Evolutionary conservation across 2,888 invertebrate species (phyloP), one percentile per base, ranked within the genome.

Genomic region (Adelognathus sp.): DNA sequence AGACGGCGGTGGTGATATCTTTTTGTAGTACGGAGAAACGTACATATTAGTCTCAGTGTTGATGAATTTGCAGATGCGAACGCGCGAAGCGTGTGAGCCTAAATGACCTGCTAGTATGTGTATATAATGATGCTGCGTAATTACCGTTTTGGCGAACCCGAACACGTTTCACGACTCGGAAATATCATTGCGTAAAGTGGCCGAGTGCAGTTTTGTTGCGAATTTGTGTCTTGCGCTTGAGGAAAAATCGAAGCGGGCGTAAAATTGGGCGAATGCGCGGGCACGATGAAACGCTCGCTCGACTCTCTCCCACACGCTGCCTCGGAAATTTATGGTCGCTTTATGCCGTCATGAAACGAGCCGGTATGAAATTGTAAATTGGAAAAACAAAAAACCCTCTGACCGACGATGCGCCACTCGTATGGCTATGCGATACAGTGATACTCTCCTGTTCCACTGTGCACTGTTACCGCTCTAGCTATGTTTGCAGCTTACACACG

Each of bases 361-460:
- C 67, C 52, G 78, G 75, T 56, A 82, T 78, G 79, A 84, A 86
- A 85, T 84, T 80, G 83, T 79, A 83, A 85, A 83, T 83, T 81
- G 82, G 73, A 80, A 78, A 81, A 81, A 82, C n/a, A 74, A 76
- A 61, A 60, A 41, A 39, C 61, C 69, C 67, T 66, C 69, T 71
- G 50, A 61, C 73, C 69, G 31, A 56, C 74, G 52, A 60, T 79
- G 60, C 56, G 14, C 36, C 44, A 31, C 24, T 29, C 5, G 33
- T 39, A 54, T 7, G 44, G 41, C 21, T 21, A 21, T 44, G 29
- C 41, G 18, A 4, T 36, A 46, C 29, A 41, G 33, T 46, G 16
- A 61, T 56, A 69, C 41, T 44, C 46, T 11, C 24, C 54, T 33
- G 27, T 18, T 6, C 3, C 18, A 4, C 11, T 18, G 6, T 33